Base-by-base conservation (phyloP, 2,888 invertebrate genomes). In the Pantelozetes paolii region DNA sequence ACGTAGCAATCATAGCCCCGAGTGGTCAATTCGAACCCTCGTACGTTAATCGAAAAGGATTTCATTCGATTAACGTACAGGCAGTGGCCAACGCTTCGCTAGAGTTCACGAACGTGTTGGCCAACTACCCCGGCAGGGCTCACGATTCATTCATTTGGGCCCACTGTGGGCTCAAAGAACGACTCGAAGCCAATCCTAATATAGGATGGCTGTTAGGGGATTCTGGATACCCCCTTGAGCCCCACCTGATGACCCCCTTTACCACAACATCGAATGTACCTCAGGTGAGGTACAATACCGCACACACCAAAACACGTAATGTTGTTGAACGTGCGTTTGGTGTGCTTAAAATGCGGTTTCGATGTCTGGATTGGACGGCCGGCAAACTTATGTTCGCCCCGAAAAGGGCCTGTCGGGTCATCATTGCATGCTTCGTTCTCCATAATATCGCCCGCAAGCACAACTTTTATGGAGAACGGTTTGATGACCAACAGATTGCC, bases 51-150 rank as follows among this genome's bases (percentile, higher is more conserved):
- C 48, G 76, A 62, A 76, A 75, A 28, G 64, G 69, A 11, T 67
- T 48, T 13, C 75, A 76, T n/a, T 72, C 77, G 1, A 18, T 77
- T 18, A 77, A 77, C 64, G 75, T 74, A 28, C 77, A 71, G 18
- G 71, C 57, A 2, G 74, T 72, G 20, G 57, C 48, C 81, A 82
- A 82, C 78, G 79, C 74, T 79, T 78, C 42, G 80, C 80, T 78
- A 30, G 62, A 75, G 36, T 74, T 78, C 40, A 75, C 71, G 20
- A 70, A 77, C 72, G 28, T 78, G 18, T 74, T 76, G 26, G 75
- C 75, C 5, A 45, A 79, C 26, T 80, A 79, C 79, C 79, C 80
- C 30, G 80, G 81, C 8, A 78, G 78, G 8, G 74, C 75, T 8
- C 79, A 80, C 74, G 81, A 82, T 75, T 67, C 67, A 1, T 67